A percentile compares a stretch with the other conserved stretches of the same genome.
Evolutionary conservation across 1,140 invertebrate species (phyloP).

Genomic region (Liolophura sinensis): DNA sequence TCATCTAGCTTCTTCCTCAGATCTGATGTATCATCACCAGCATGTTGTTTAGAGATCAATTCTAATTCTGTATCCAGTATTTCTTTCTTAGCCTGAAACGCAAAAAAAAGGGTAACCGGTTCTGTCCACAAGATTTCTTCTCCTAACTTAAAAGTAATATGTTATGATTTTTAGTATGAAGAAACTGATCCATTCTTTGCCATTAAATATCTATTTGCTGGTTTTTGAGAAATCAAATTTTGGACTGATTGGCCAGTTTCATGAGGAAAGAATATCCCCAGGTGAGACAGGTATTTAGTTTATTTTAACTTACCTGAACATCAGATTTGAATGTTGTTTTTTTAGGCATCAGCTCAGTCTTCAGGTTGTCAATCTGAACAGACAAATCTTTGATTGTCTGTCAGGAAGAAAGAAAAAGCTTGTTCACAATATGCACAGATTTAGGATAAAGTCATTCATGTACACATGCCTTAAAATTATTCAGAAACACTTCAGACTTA

Average conservation of each 20-base stretch:
- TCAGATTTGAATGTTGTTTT: slow-evolving; percentile 22
- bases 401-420: slow-evolving; percentile 16
- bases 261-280: not conserved
- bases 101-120: not conserved
- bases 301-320: slow-evolving; percentile 16
- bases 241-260: not conserved
- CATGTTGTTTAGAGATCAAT: slow-evolving; percentile 80
- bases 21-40: slow-evolving; percentile 70
- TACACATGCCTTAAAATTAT: too few relatives aligned
- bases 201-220: too few relatives aligned
- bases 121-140: too few relatives aligned
- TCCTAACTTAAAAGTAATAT: too few relatives aligned
- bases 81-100: slow-evolving; percentile 73
- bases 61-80: slow-evolving; percentile 87
- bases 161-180: too few relatives aligned
- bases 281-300: not conserved
- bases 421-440: not conserved
- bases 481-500: too few relatives aligned
- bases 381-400: slow-evolving; percentile 76
- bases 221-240: slow-evolving; percentile 1
- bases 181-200: too few relatives aligned
- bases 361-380: slow-evolving; percentile 75
- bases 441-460: too few relatives aligned
- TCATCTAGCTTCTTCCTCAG: slow-evolving; percentile 74
- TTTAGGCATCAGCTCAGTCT: slow-evolving; percentile 65